Conservation (phyloP, 2,888 invertebrate species). For the Cataglyphis livida region DNA sequence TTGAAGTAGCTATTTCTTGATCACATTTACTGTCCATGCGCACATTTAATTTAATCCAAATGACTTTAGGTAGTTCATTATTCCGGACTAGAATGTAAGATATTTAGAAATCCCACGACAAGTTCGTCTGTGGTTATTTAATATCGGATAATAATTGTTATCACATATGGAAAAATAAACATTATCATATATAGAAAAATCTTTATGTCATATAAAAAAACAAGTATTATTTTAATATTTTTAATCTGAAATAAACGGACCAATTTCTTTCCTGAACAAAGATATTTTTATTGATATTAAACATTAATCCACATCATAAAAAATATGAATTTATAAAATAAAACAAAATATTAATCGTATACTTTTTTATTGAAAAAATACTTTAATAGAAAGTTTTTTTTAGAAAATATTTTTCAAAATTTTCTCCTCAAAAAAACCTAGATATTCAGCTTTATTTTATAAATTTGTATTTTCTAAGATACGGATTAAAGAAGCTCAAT, state of each 20-base stretch:
- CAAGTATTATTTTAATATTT: neutral
- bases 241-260: no score
- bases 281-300: neutral
- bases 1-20: neutral
- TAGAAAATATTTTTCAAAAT: no score
- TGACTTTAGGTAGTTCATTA: constrained; percentile 33
- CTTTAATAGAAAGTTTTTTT: no score
- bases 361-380: no score
- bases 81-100: constrained; percentile 27
- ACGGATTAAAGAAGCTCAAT: neutral
- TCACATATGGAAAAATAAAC: neutral
- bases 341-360: no score
- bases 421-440: no score
- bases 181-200: no score
- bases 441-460: no score
- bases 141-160: constrained; percentile 45
- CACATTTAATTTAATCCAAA: constrained; percentile 6
- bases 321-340: no score
- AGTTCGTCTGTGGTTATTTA: constrained; percentile 15
- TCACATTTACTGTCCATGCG: neutral
- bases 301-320: no score
- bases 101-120: constrained; percentile 27
- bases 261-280: neutral
- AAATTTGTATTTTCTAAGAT: neutral
- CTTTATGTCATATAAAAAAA: neutral